These are phyloP conservation scores for Ecdyonurus torrentis DNA, from an alignment of 2,888 invertebrate genomes.

Conservation along the genomic window DNA sequence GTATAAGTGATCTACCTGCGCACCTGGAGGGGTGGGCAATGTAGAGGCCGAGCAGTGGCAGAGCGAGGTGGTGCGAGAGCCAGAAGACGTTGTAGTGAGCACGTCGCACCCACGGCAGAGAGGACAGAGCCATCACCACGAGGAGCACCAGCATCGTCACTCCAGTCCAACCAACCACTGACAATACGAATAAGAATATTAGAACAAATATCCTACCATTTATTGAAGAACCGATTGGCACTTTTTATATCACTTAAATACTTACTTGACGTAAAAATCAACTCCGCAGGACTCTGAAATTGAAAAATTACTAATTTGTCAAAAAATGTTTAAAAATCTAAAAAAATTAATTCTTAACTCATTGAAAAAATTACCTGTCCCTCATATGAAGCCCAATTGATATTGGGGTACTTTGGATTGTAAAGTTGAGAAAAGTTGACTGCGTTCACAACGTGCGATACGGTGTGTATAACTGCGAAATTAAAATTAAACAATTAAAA, in stretches of 20 bases:
- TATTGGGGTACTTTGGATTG: conserved; percentile 27
- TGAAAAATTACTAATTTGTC: too few species aligned
- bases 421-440: conserved; percentile 36
- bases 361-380: conserved; percentile 16
- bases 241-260: too few species aligned
- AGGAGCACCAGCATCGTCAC: conserved; percentile 30
- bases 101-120: conserved; percentile 28
- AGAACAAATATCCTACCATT: too few species aligned
- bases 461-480: conserved; percentile 34
- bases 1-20: too few species aligned
- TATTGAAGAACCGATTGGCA: too few species aligned
- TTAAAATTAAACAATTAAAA: too few species aligned
- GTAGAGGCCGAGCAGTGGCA: conserved; percentile 31
- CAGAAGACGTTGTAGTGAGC: conserved; percentile 34
- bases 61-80: conserved; percentile 34
- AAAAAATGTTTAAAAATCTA: not conserved
- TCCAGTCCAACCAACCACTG: conserved; percentile 30
- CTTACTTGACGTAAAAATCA: conserved; percentile 6
- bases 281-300: conserved; percentile 2
- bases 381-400: conserved; percentile 33
- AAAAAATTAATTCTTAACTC: conserved; percentile 26
- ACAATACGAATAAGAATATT: too few species aligned
- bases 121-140: conserved; percentile 30
- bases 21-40: conserved; percentile 37
- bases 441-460: conserved; percentile 35